Base-by-base conservation (phyloP, 2,888 invertebrate genomes). In the Euclidia mi region DNA sequence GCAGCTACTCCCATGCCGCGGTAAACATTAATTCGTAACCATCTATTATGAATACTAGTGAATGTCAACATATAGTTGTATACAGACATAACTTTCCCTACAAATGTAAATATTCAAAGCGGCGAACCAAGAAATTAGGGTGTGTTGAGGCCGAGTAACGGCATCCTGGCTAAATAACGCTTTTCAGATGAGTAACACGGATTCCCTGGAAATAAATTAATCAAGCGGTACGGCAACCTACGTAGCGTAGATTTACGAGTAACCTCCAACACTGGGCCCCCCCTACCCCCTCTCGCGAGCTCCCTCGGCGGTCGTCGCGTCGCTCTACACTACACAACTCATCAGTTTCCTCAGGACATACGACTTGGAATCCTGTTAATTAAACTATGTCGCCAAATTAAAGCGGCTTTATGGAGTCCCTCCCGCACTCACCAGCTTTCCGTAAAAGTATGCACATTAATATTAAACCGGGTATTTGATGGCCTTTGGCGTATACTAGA, bases 361-460 rank as follows among this genome's bases (percentile, higher is more conserved):
- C 83, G 79, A 84, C 87, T 90, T 79, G 87, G 88, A 89, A 88
- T 88, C 82, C 84, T 84, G 89, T 89, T 92, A 92, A 91, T 92
- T 92, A 92, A 93, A 93, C 89, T 90, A 89, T 90, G 85, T 86
- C 83, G 71, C 84, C 79, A 81, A 91, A 91, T 90, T 90, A 88
- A 87, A 84, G 75, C 75, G 65, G 79, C 72, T 71, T 78, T 78
- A 77, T 76, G 63, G 68, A 72, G 62, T 53, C 58, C 59, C 38
- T 58, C 38, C 56, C 63, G 60, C 68, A n/a, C 65, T 71, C 61
- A 71, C 69, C 65, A 62, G 55, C 49, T 42, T 50, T 50, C 49
- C 4, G 9, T 14, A 3, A 45, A 45, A 45, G 14, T 18, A 31
- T 18, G 71, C 66, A 53, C 60, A 68, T 74, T 65, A 74, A 56